Conservation (phyloP, 2,888 invertebrate species). For the Dysmachus trigonus region DNA sequence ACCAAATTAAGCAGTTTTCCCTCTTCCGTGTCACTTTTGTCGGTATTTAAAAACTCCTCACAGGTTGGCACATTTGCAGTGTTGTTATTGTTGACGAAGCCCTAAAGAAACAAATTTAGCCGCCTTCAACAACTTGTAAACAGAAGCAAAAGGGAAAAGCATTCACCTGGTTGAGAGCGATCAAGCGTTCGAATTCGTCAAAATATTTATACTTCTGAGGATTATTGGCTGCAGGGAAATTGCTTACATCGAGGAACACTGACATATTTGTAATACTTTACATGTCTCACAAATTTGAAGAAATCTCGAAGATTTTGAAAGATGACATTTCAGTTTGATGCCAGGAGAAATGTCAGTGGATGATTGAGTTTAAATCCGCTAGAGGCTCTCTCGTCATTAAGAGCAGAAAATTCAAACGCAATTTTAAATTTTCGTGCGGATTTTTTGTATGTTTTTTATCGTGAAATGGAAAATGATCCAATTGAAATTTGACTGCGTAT, state of each 20-base stretch:
- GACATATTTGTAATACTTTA: background rate
- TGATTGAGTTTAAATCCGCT: background rate
- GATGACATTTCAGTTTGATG: background rate
- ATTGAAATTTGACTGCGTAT: no score
- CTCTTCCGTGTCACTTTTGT: background rate
- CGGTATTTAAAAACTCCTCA: background rate
- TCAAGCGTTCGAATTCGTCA: slow-evolving; percentile 49
- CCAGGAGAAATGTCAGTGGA: background rate
- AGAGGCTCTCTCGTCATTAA: background rate
- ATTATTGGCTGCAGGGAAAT: background rate
- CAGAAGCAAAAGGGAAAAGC: background rate
- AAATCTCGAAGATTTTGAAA: background rate
- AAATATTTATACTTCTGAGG: slow-evolving; percentile 29
- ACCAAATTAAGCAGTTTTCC: background rate
- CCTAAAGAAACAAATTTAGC: background rate
- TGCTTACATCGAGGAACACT: background rate
- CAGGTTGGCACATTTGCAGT: background rate
- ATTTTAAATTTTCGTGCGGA: no score
- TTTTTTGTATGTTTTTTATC: no score
- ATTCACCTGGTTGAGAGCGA: slow-evolving; percentile 44
- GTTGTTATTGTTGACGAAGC: background rate
- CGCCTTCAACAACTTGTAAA: background rate
- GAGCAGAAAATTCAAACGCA: no score
- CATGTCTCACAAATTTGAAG: background rate
- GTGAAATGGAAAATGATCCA: no score